Evolutionary conservation across 2,797 vertebrate species (phyloP).

Genomic region (Helostoma temminkii): DNA sequence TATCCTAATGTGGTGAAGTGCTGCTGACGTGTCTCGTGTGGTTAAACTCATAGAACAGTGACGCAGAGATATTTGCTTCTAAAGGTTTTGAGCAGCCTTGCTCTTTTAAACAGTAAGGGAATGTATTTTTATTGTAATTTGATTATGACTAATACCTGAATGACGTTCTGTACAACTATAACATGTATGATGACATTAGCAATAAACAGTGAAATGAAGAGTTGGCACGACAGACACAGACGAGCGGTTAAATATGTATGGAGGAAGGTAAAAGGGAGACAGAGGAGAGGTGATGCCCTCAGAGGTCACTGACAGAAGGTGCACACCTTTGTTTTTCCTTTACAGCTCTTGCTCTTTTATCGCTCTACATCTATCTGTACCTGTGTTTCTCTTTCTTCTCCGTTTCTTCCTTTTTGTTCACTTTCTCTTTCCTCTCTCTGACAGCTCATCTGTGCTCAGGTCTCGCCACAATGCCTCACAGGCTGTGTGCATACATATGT

Average conservation of each 20-base stretch:
- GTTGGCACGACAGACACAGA: not conserved
- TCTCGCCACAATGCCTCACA: conserved; percentile 63
- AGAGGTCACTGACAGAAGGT: conserved; percentile 37
- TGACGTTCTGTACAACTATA: too few relatives aligned
- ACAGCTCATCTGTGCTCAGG: conserved; percentile 58
- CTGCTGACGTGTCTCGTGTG: too few relatives aligned
- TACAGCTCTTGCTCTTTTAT: conserved; percentile 24
- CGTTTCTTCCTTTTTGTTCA: conserved; percentile 21
- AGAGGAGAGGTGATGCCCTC: conserved; percentile 20
- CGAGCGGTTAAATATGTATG: conserved; percentile 5
- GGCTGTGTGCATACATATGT: conserved; percentile 29
- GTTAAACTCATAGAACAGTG: too few relatives aligned
- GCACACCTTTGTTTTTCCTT: conserved; percentile 13
- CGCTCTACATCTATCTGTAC: conserved; percentile 23
- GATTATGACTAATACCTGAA: too few relatives aligned
- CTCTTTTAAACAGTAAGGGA: too few relatives aligned
- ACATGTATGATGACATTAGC: not conserved
- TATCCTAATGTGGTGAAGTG: too few relatives aligned
- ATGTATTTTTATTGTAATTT: too few relatives aligned
- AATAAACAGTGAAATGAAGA: not conserved
- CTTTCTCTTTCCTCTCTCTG: conserved; percentile 43
- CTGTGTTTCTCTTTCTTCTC: conserved; percentile 1
- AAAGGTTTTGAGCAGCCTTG: too few relatives aligned
- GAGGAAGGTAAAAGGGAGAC: conserved; percentile 6
- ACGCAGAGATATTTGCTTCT: too few relatives aligned